phyloP scores from a whole-genome alignment of 2,888 invertebrate species.

The Podabrus alpinus region DNA sequence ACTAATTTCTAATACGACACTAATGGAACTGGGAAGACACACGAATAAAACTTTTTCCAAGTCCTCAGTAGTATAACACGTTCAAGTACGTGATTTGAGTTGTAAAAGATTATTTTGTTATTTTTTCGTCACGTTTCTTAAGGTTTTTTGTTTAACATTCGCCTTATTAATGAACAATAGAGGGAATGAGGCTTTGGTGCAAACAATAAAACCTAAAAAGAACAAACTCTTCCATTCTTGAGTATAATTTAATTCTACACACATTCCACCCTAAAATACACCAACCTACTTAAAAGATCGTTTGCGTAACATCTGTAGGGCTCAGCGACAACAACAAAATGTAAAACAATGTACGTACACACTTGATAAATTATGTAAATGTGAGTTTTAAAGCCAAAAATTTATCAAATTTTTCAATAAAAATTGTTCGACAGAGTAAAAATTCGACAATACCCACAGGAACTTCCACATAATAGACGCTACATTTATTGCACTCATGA shows the following conservation, averaged over 20 bases:
- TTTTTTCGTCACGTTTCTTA: constrained; percentile 22
- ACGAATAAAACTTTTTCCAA: constrained; percentile 27
- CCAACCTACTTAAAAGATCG: constrained; percentile 25
- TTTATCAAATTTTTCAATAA: constrained; percentile 14
- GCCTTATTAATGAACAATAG: constrained; percentile 16
- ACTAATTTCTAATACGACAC: constrained; percentile 33
- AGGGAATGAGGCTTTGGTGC: constrained; percentile 9
- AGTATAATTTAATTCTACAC: constrained; percentile 25
- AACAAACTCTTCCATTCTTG: constrained; percentile 12
- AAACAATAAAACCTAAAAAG: constrained; percentile 16
- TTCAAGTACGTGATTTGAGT: constrained; percentile 30
- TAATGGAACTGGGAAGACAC: constrained; percentile 34
- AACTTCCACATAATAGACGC: constrained; percentile 22
- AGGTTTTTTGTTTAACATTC: constrained; percentile 17
- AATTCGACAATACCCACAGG: constrained; percentile 23
- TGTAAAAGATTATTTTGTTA: constrained; percentile 16
- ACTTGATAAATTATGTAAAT: constrained; percentile 27
- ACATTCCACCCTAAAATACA: constrained; percentile 18
- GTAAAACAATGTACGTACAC: constrained; percentile 17
- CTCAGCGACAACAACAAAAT: constrained; percentile 10
- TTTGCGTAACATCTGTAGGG: constrained; percentile 19
- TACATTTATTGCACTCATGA: constrained; percentile 29
- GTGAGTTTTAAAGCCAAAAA: constrained; percentile 25
- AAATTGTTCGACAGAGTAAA: constrained; percentile 23
- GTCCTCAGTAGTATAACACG: constrained; percentile 23